Conservation (phyloP, 2,888 invertebrate genomes). For the Alentia gelatinosa region DNA sequence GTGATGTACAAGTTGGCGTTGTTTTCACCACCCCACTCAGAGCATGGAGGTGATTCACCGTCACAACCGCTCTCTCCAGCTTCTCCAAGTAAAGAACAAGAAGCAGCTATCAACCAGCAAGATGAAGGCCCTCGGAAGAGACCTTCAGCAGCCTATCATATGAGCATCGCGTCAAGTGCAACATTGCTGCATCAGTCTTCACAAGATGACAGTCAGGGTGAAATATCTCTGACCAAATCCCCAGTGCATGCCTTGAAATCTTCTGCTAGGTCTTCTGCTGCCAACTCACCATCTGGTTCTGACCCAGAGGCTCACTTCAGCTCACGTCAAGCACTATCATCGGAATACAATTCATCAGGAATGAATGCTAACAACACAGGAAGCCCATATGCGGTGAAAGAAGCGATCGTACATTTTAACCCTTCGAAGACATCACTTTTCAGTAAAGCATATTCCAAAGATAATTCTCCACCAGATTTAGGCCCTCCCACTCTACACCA, state of each 20-base stretch:
- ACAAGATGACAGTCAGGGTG: background rate
- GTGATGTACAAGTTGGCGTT: conserved; percentile 73
- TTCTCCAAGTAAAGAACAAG: conserved; percentile 61
- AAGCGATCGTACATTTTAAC: conserved; percentile 39
- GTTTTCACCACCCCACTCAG: conserved; percentile 72
- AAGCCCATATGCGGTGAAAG: conserved; percentile 47
- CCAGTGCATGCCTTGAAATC: background rate
- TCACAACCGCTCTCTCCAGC: conserved; percentile 74
- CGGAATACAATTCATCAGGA: conserved; percentile 41
- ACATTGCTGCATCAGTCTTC: background rate
- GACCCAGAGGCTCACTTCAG: conserved; percentile 23
- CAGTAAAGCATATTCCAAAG: background rate
- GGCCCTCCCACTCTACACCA: conserved; percentile 32
- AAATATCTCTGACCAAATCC: background rate
- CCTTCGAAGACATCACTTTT: conserved; percentile 5
- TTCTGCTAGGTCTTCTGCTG: background rate
- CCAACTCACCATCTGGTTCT: conserved; percentile 11
- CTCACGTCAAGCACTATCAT: background rate
- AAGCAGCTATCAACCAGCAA: background rate
- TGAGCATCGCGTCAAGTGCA: background rate
- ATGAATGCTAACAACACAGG: conserved; percentile 6
- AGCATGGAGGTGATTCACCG: conserved; percentile 69
- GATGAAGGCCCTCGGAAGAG: background rate
- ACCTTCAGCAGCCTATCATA: background rate
- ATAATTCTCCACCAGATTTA: conserved; percentile 27